Base-by-base conservation (phyloP, 92 coral and sea anemone genomes). In the Bergia puertoricense region DNA sequence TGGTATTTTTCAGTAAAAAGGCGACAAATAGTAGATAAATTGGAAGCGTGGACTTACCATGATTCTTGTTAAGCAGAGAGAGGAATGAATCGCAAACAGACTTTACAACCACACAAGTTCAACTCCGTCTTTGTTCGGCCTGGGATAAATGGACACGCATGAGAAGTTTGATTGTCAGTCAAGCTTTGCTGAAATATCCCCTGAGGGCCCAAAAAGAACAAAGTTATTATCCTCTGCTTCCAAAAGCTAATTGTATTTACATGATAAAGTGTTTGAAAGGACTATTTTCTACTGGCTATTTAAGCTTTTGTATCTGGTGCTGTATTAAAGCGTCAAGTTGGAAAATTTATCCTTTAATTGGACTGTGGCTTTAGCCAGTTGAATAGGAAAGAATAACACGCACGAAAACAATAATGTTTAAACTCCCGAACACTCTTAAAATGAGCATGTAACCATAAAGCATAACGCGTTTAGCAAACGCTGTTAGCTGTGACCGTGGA, bases 41-140 rank as follows among this genome's bases (percentile, higher is more conserved):
- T 66, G 13, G 5, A 7, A 68, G 59, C 36, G 15, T 66, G 16
- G 37, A 68, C 86, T 45, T 68, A 83, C 86, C 86, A 83, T 83
- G 66, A 23, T 68, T 67, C 30, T 42, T 83, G 86, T 37, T 69
- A 16, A 16, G 62, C 43, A 38, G 51, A 83, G 62, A 44, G 62
- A 36, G 8, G 77, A 69, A 59, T 62, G 50, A 66, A 44, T 38
- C 39, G 23, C 86, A 68, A 83, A 83, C 86, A 83, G 86, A 83
- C 43, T 69, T 83, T 37, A 22, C 62, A 83, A 43, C 86, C 43
- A 83, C 6, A 8, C n/a, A 42, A 82, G 62, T 43, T 83, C 77
- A 36, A 59, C 41, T 50, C 57, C 39, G 56, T n/a, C 77, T 30
- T 68, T 45, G 77, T 68, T 68, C 37, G 76, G 77, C 68, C 42